These are phyloP conservation scores for Meloidogyne hapla DNA, from an alignment of 1,140 invertebrate species.

Conservation along the genomic window DNA sequence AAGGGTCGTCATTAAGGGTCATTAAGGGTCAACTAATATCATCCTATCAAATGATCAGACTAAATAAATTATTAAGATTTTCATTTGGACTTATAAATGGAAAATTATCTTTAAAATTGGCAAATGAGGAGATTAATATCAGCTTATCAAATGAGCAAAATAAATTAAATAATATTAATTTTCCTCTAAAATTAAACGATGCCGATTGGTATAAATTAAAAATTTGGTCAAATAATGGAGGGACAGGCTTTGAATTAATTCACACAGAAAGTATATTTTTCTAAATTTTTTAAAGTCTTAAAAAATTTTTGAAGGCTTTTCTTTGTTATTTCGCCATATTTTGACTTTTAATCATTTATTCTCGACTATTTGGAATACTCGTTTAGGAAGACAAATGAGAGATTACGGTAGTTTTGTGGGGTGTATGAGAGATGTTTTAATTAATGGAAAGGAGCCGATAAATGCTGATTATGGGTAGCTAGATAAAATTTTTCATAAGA, in stretches of 20 bases:
- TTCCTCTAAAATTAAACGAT: constrained; percentile 42
- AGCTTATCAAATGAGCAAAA: not conserved
- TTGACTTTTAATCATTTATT: not conserved
- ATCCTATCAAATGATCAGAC: not conserved
- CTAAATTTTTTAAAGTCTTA: not conserved
- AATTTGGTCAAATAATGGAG: constrained; percentile 31
- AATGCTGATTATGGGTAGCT: constrained; percentile 20
- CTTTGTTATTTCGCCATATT: constrained; percentile 10
- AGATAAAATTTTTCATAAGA: not conserved
- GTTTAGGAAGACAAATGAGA: constrained; percentile 27
- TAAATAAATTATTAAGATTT: constrained; percentile 25
- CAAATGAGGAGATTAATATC: not conserved
- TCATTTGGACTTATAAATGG: constrained; percentile 7
- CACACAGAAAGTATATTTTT: constrained; percentile 21
- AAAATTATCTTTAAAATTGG: not conserved
- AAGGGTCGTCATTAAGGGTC: too few relatives aligned
- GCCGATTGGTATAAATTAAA: constrained; percentile 45
- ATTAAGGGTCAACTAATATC: too few relatives aligned
- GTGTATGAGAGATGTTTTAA: constrained; percentile 29
- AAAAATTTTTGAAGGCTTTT: not conserved
- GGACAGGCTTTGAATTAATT: constrained; percentile 72
- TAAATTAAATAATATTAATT: not conserved
- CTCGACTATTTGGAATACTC: not conserved
- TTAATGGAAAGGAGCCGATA: constrained; percentile 21
- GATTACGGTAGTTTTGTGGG: constrained; percentile 22